Conservation (phyloP, 1,140 invertebrate genomes). For the Reticulitermes speratus region DNA sequence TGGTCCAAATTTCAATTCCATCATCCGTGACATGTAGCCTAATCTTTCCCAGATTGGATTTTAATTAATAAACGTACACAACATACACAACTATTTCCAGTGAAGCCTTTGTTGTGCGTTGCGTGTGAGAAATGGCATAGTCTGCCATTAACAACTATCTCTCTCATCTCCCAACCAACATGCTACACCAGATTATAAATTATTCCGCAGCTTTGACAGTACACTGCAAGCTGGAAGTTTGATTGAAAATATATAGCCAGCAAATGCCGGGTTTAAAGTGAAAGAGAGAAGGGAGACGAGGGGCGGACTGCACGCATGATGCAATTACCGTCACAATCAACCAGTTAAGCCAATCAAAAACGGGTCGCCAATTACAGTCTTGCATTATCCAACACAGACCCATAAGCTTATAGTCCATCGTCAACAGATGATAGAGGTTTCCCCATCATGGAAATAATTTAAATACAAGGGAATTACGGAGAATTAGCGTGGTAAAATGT, state of each 20-base stretch:
- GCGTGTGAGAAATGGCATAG: not conserved
- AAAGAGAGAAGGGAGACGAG: not conserved
- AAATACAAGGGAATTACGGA: not conserved
- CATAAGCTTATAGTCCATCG: not conserved
- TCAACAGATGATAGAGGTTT: not conserved
- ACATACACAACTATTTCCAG: slow-evolving; percentile 6
- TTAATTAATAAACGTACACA: slow-evolving; percentile 22
- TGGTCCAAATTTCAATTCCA: not conserved
- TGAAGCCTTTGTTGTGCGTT: not conserved
- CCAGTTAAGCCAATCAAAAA: slow-evolving; percentile 18
- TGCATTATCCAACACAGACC: not conserved
- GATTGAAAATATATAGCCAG: slow-evolving; percentile 14
- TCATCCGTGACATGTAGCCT: not conserved
- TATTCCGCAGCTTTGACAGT: slow-evolving; percentile 3
- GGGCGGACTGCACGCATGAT: not conserved
- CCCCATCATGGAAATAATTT: not conserved
- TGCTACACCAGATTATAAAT: slow-evolving; percentile 16
- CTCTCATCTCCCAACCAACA: not conserved
- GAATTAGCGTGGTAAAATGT: not conserved
- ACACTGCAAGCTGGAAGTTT: slow-evolving; percentile 13
- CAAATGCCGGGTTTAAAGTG: not conserved
- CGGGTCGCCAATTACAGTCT: slow-evolving; percentile 9
- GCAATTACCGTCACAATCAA: slow-evolving; percentile 4
- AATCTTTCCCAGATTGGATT: slow-evolving; percentile 26
- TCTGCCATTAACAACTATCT: slow-evolving; percentile 4